Percentiles rank a stretch among this genome's conserved stretches.
Evolutionary conservation across 1,140 invertebrate species (phyloP).

Genomic region (Nylanderia fulva): DNA sequence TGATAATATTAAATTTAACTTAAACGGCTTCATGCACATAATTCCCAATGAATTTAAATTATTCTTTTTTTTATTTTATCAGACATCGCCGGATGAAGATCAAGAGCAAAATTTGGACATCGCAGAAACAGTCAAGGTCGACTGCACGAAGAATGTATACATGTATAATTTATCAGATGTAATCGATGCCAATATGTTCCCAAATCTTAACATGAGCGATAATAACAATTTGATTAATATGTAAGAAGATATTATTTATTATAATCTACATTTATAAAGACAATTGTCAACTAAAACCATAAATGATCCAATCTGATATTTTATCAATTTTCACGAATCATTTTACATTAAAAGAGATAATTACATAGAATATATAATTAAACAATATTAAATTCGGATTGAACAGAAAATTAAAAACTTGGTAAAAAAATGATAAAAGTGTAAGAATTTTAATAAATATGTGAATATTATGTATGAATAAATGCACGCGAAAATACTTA

Average conservation of each 20-base stretch:
- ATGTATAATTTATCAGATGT: too few species aligned
- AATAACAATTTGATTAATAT: not conserved
- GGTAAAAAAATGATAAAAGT: too few species aligned
- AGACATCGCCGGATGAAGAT: not conserved
- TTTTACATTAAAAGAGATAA: not conserved
- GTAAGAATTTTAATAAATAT: too few species aligned
- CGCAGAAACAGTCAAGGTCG: not conserved
- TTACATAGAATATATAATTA: too few species aligned
- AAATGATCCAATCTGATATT: not conserved
- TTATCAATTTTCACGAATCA: not conserved
- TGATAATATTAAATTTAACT: too few species aligned
- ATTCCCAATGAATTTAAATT: not conserved
- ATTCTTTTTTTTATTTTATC: conserved; percentile 7
- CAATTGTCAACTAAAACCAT: not conserved
- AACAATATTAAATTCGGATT: too few species aligned
- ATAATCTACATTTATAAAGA: not conserved
- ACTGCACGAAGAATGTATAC: not conserved
- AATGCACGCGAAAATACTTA: too few species aligned
- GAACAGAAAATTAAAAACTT: too few species aligned
- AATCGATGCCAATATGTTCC: not conserved
- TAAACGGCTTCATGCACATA: not conserved
- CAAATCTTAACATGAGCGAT: not conserved
- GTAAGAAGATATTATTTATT: not conserved
- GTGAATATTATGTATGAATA: too few species aligned
- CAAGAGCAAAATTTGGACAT: too few species aligned